Base-by-base conservation (phyloP, 2,888 invertebrate genomes). In the Hipparchia sbordonii region DNA sequence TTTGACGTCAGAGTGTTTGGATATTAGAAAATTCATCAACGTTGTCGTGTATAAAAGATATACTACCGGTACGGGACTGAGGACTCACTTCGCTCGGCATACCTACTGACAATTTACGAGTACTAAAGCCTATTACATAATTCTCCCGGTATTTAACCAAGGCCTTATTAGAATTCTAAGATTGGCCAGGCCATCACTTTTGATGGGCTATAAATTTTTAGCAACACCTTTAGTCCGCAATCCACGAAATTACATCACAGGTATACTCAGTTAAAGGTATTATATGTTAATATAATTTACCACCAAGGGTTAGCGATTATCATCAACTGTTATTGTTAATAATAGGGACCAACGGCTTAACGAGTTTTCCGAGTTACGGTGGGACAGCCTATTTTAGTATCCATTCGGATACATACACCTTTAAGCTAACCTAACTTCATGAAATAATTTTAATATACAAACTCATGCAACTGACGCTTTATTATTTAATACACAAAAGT, bases 291-390 rank as follows among this genome's bases (percentile, higher is more conserved):
- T 52, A 65, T 65, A 65, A 65, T 52, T 65, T 65, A 65, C 52
- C 65, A 65, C 65, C 65, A 52, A 63, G 65, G 52, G 65, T 65
- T 52, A 52, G 65, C 52, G 65, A 65, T 65, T 65, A 65, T 52
- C 65, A 12, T 65, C 52, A 52, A 65, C 65, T 33, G 65, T 65
- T 65, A 65, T 33, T 65, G 52, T 65, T 65, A 65, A 33, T 65
- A 65, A 33, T 65, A 52, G 52, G 65, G 65, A 65, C 33, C 65
- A 63, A 51, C 63, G 63, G 63, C 8, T 65, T 65, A 65, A 65
- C 65, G 65, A 65, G 33, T 65, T 63, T 65, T 65, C 65, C 52
- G 65, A 52, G 65, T 2, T 33, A 65, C 51, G 33, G 23, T 52
- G 51, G 51, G 65, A 52, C 33, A 65, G 13, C 13, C 62, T 62